Evolutionary conservation across 2,113 vertebrate genomes (phyloP), one percentile per base, ranked within the genome.

Genomic region (Psammodynastes pulverulentus): DNA sequence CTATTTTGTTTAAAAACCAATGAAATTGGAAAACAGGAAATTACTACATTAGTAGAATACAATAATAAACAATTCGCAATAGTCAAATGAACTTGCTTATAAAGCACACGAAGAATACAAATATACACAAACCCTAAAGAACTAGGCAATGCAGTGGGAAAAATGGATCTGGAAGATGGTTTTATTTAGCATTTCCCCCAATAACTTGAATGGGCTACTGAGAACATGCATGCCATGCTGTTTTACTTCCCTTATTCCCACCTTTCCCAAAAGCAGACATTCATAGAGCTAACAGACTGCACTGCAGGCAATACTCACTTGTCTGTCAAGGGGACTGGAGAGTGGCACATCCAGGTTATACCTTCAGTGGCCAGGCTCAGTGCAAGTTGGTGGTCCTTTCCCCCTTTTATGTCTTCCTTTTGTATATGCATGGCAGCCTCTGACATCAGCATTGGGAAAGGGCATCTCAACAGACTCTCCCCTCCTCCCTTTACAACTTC

Each of bases 381-480:
- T 52, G 86, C 12, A 53, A 85, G 72, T 79, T 45, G 62, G 4
- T 34, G 51, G 53, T 91, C 93, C 91, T 46, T 1, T 1, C 0
- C 19, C 94, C 1, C 93, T 88, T 97, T 97, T 97, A 97, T 97
- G 91, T 94, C 84, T 3, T 43, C 26, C 88, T 13, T 95, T 39
- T 97, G 97, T 97, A 96, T 96, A 92, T 94, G 92, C 39, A 51
- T 86, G 52, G n/a, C n/a, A 62, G 88, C 45, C 46, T 58, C 79
- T 92, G 91, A 92, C 91, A 92, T 89, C 96, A 45, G 17, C 67
- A 87, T 0, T 93, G 95, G 95, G 53, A 86, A 51, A 62, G 96
- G 94, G 92, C 90, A 95, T 94, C 93, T 96, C 92, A 85, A 95
- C 88, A 92, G 51, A 17, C 15, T 95, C 95, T 89, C 91, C 96